Conservation (phyloP, 2,113 vertebrate species). For the Eurystomus gularis region DNA sequence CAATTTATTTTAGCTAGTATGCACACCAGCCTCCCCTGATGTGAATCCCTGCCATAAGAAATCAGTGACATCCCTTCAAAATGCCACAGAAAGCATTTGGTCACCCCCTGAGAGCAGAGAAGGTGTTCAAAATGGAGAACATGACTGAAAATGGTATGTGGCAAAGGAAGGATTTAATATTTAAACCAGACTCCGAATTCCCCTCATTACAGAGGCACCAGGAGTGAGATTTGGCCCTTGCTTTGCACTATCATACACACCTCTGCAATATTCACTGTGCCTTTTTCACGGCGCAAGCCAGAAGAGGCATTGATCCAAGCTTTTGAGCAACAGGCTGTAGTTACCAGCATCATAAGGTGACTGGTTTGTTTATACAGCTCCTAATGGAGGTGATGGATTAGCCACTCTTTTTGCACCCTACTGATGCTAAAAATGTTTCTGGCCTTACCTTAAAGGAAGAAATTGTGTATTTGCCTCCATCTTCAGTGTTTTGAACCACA, state of each 20-base stretch:
- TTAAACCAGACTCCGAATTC: constrained; percentile 46
- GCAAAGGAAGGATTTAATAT: constrained; percentile 20
- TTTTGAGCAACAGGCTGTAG: neutral
- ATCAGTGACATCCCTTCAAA: constrained; percentile 50
- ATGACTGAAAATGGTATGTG: neutral
- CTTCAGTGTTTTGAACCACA: neutral
- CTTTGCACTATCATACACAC: neutral
- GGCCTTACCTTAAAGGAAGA: neutral
- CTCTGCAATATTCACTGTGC: neutral
- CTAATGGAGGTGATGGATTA: neutral
- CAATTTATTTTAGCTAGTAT: constrained; percentile 60
- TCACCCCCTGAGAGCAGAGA: neutral
- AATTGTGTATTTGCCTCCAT: neutral
- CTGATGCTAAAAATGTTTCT: neutral
- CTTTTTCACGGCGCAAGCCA: neutral
- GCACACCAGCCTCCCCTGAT: constrained; percentile 45
- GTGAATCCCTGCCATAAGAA: constrained; percentile 45
- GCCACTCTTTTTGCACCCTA: neutral
- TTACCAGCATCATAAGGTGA: neutral
- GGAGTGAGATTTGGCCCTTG: neutral
- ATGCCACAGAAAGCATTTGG: constrained; percentile 4
- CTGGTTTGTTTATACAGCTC: constrained; percentile 11
- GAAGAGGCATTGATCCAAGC: neutral
- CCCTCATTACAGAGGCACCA: neutral
- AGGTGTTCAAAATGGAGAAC: constrained; percentile 37